A percentile compares a stretch with the other conserved stretches of the same genome.
phyloP scores from a whole-genome alignment of 1,140 invertebrate species.

The Oncopodura yosiiana region DNA sequence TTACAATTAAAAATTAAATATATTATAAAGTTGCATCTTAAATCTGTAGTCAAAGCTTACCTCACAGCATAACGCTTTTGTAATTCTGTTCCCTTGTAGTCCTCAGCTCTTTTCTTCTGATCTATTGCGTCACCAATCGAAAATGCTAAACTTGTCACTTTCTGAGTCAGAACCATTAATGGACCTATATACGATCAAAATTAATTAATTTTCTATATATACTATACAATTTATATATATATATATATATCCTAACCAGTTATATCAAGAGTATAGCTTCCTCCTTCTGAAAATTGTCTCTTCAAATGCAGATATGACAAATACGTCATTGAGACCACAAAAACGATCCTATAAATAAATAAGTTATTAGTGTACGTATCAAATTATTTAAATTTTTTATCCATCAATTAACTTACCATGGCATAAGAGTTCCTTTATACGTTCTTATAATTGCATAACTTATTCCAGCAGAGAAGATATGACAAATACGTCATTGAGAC shows the following conservation, averaged over 20 bases:
- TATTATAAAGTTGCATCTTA: too few relatives aligned
- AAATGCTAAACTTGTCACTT: conserved; percentile 85
- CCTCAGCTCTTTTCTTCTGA: conserved; percentile 41
- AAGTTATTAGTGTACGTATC: too few relatives aligned
- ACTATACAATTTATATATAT: conserved; percentile 17
- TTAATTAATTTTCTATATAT: conserved; percentile 21
- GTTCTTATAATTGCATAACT: conserved; percentile 58
- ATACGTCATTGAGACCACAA: conserved; percentile 67
- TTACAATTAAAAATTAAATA: conserved; percentile 4
- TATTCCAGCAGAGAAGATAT: conserved; percentile 25
- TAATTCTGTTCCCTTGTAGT: not conserved
- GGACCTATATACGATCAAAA: conserved; percentile 53
- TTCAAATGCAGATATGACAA: conserved; percentile 75
- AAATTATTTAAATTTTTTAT: too few relatives aligned
- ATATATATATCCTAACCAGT: too few relatives aligned
- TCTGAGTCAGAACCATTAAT: conserved; percentile 94
- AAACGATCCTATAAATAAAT: conserved; percentile 53
- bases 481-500: not conserved
- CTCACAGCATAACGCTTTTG: conserved; percentile 46
- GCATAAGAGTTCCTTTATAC: conserved; percentile 51
- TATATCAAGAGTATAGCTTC: conserved; percentile 79
- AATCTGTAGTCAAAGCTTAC: conserved; percentile 40
- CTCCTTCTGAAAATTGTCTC: conserved; percentile 76
- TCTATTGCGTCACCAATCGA: conserved; percentile 70
- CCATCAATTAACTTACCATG: conserved; percentile 52